Conservation (phyloP, 2,888 invertebrate genomes). For the Abscondita cerata region DNA sequence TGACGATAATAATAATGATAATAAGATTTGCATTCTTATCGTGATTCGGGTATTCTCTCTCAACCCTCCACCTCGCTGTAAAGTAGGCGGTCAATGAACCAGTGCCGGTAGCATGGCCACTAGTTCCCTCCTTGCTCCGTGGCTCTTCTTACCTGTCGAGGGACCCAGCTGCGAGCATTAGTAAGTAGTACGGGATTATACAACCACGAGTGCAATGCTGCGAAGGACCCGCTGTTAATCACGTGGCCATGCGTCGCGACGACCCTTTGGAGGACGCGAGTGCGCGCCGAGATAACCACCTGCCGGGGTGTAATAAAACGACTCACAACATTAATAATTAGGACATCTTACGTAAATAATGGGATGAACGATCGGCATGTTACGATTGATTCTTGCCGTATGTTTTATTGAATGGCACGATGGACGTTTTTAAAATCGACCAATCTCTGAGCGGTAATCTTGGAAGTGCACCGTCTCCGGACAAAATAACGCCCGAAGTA, state of each 20-base stretch:
- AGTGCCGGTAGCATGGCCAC: constrained; percentile 58
- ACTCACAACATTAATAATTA: constrained; percentile 11
- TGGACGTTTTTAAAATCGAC: constrained; percentile 78
- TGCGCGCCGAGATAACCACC: constrained; percentile 53
- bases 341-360: constrained; percentile 22
- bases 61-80: constrained; percentile 55
- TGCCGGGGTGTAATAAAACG: constrained; percentile 39
- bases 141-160: constrained; percentile 54
- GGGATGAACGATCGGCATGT: constrained; percentile 30
- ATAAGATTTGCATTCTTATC: constrained; percentile 51
- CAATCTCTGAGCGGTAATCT: constrained; percentile 69
- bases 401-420: constrained; percentile 49
- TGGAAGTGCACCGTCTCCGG: constrained; percentile 67
- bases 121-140: constrained; percentile 51
- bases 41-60: constrained; percentile 46
- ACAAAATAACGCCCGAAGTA: constrained; percentile 69
- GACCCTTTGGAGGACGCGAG: constrained; percentile 43
- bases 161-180: constrained; percentile 55
- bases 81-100: constrained; percentile 59
- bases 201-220: constrained; percentile 53
- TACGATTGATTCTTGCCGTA: constrained; percentile 33
- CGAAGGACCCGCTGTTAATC: constrained; percentile 48
- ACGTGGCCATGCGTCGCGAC: constrained; percentile 52
- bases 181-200: constrained; percentile 54
- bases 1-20: constrained; percentile 25